These are phyloP conservation scores for Pherbina coryleti DNA, from an alignment of 2,888 invertebrate species.

Conservation along the genomic window DNA sequence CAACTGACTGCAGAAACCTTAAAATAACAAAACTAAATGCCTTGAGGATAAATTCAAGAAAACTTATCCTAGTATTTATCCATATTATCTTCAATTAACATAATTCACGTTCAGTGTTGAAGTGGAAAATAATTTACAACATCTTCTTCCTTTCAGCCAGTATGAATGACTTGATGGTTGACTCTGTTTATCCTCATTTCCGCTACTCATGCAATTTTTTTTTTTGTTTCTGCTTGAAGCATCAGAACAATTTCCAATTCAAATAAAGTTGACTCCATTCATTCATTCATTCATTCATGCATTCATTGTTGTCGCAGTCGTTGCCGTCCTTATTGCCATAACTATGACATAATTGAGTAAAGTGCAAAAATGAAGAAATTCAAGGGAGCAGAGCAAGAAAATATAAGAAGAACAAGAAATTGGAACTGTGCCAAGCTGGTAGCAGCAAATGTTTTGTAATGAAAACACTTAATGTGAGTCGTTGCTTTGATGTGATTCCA, in stretches of 20 bases:
- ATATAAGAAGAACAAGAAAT: neutral
- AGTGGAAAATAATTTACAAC: neutral
- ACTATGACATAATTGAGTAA: constrained; percentile 35
- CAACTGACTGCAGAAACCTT: too few species aligned
- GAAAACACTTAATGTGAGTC: neutral
- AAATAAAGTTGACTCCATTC: constrained; percentile 9
- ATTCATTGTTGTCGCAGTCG: neutral
- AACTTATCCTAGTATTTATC: too few species aligned
- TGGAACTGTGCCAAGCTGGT: constrained; percentile 27
- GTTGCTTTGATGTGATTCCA: neutral
- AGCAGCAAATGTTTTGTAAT: neutral
- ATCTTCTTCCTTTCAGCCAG: too few species aligned
- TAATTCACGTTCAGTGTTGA: neutral
- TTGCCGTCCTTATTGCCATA: constrained; percentile 20
- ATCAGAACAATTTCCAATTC: neutral
- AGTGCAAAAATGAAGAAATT: constrained; percentile 17
- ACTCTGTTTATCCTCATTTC: too few species aligned
- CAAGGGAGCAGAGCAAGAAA: neutral
- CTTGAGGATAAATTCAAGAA: too few species aligned
- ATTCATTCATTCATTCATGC: neutral
- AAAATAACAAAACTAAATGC: too few species aligned
- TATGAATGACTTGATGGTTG: too few species aligned
- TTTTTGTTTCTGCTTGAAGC: neutral
- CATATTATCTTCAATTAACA: neutral
- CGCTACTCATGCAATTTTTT: too few species aligned